Percentiles rank a stretch among this genome's conserved stretches.
Conservation (phyloP, 2,113 vertebrate species). For the Bothrops jararaca region DNA sequence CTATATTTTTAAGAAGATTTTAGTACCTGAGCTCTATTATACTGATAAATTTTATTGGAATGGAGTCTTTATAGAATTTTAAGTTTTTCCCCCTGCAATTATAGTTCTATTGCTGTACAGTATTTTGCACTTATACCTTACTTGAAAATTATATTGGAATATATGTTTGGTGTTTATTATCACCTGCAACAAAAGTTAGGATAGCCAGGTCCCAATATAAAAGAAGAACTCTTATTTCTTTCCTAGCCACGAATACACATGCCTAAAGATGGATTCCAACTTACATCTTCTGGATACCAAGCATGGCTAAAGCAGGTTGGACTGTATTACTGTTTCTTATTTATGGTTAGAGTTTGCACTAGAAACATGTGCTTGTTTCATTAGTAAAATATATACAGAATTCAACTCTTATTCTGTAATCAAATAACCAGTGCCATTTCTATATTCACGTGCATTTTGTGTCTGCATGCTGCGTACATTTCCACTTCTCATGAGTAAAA, state of each 20-base stretch:
- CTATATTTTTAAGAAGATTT: neutral
- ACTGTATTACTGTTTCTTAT: conserved; percentile 70
- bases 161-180: conserved; percentile 38
- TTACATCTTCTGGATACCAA: conserved; percentile 72
- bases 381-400: conserved; percentile 65
- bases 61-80: neutral
- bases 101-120: neutral
- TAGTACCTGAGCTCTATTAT: neutral
- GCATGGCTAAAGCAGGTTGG: conserved; percentile 74
- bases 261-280: conserved; percentile 72
- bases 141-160: conserved; percentile 23
- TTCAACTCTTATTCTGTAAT: conserved; percentile 63
- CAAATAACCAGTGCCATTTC: conserved; percentile 59
- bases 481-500: conserved; percentile 60
- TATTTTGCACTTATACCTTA: conserved; percentile 27
- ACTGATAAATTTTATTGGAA: neutral
- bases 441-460: conserved; percentile 53
- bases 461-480: conserved; percentile 64
- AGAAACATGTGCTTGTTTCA: conserved; percentile 68
- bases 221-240: conserved; percentile 71
- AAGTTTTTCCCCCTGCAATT: neutral
- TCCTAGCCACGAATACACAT: conserved; percentile 72
- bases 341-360: conserved; percentile 64
- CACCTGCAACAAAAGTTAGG: conserved; percentile 56
- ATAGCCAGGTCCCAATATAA: conserved; percentile 68